phyloP scores from a whole-genome alignment of 2,888 invertebrate species.

The Carabus problematicus region DNA sequence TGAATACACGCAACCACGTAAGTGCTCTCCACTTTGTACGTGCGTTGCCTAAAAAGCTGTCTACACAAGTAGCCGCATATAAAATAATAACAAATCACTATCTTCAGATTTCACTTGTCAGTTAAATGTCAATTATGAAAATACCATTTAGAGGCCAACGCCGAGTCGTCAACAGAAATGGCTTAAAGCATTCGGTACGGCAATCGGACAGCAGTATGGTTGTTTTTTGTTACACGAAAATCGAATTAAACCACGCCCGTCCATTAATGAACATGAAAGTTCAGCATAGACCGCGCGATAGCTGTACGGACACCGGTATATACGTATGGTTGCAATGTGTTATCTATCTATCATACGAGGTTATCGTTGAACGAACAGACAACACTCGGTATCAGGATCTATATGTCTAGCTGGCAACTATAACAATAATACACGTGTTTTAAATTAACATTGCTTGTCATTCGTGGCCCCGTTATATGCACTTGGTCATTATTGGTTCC shows the following conservation, averaged over 20 bases:
- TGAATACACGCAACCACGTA: background rate
- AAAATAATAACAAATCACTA: slow-evolving; percentile 29
- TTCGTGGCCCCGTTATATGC: no score
- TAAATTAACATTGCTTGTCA: no score
- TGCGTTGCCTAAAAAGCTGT: no score
- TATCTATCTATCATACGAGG: no score
- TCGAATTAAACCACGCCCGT: slow-evolving; percentile 33
- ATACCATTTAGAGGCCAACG: slow-evolving; percentile 29
- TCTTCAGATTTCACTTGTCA: slow-evolving; percentile 42
- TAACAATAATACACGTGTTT: no score
- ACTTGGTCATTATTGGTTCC: no score
- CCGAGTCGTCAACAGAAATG: slow-evolving; percentile 20
- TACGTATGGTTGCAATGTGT: no score
- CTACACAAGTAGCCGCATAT: background rate
- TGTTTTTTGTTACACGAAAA: slow-evolving; percentile 25
- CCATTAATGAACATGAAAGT: slow-evolving; percentile 29
- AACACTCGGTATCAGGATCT: no score
- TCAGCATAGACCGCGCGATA: background rate
- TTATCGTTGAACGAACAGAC: no score
- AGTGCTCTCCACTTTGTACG: no score
- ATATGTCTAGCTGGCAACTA: no score
- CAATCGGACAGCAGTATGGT: background rate
- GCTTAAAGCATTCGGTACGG: slow-evolving; percentile 3
- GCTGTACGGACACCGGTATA: no score
- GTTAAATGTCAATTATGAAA: slow-evolving; percentile 40